Evolutionary conservation across 1,140 invertebrate genomes (phyloP).

Genomic region (Drosophila malerkotliana): DNA sequence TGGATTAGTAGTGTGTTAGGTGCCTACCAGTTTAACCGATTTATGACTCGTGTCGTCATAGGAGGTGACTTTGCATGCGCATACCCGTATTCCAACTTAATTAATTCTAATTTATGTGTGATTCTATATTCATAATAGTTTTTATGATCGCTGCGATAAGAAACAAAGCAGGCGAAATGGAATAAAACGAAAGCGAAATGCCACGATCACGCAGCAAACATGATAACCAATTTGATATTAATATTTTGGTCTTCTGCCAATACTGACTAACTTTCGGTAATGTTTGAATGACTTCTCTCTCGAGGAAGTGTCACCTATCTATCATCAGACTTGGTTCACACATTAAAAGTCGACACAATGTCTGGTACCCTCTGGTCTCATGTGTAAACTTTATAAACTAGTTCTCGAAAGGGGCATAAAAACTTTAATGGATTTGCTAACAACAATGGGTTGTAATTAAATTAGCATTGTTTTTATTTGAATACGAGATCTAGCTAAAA

Average conservation of each 20-base stretch:
- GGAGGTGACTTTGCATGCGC: conserved; percentile 28
- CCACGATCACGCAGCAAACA: conserved; percentile 33
- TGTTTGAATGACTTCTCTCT: conserved; percentile 9
- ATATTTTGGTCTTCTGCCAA: background rate
- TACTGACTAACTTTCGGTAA: conserved; percentile 13
- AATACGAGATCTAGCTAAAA: conserved; percentile 24
- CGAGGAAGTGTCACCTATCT: background rate
- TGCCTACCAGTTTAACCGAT: conserved; percentile 64
- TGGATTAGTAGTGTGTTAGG: conserved; percentile 25
- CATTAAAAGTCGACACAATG: conserved; percentile 18
- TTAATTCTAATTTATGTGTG: conserved; percentile 79
- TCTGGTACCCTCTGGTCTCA: conserved; percentile 15
- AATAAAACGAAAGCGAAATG: conserved; percentile 69
- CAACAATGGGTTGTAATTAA: conserved; percentile 42
- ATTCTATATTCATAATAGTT: conserved; percentile 70
- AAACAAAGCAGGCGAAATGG: conserved; percentile 31
- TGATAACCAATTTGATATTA: conserved; percentile 17
- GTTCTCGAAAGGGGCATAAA: conserved; percentile 18
- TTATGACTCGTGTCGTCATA: conserved; percentile 60
- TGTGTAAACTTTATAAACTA: conserved; percentile 21
- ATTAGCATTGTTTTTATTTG: conserved; percentile 38
- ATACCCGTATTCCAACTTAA: conserved; percentile 51
- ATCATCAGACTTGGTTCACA: conserved; percentile 15
- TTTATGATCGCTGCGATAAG: conserved; percentile 48
- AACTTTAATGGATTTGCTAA: conserved; percentile 41